Evolutionary conservation across 2,888 invertebrate genomes (phyloP), one percentile per base, ranked within the genome.

Genomic region (Chydorus sphaericus): DNA sequence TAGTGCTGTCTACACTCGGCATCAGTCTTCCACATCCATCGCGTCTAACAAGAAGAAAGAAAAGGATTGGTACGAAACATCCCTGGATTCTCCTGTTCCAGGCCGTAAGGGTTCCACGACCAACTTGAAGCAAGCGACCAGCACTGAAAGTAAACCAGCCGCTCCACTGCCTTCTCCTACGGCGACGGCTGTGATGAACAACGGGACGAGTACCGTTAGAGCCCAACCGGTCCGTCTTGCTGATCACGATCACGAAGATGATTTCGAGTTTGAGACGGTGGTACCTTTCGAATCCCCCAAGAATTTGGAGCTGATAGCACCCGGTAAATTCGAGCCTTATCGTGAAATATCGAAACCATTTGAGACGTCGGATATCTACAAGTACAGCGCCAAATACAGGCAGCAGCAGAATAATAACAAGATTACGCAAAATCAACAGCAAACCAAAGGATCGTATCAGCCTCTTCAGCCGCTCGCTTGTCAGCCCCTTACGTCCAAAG

Each of bases 311-410:
- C 77, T 91, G 0, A 85, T 91, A 31, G 85, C 88, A 66, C 84
- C 86, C 61, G 90, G 89, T 33, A 87, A 85, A 64, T 89, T 85
- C 73, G 88, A 88, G 69, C 90, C 90, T 0, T 90, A 89, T 67
- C 79, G 88, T 65, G 94, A 96, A 73, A 87, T 90, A 57, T 88
- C 89, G 0, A 96, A 96, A 68, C 94, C 94, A 3, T 96, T 93
- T 72, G 94, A 94, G 75, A 92, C 94, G 88, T 84, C 92, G 0
- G 96, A 96, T 71, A 94, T 92, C 70, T 96, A 93, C 70, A 96
- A 94, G 71, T 96, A 96, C 70, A 94, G 93, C 54, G 92, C 91
- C 5, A 91, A 92, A 68, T 90, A 85, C 69, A 79, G 92, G 59
- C 82, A 89, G 62, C 77, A 76, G 59, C 60, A 59, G 58, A 48